Evolutionary conservation across 2,113 vertebrate species (phyloP).

Genomic region (Leptobrachium leishanense): DNA sequence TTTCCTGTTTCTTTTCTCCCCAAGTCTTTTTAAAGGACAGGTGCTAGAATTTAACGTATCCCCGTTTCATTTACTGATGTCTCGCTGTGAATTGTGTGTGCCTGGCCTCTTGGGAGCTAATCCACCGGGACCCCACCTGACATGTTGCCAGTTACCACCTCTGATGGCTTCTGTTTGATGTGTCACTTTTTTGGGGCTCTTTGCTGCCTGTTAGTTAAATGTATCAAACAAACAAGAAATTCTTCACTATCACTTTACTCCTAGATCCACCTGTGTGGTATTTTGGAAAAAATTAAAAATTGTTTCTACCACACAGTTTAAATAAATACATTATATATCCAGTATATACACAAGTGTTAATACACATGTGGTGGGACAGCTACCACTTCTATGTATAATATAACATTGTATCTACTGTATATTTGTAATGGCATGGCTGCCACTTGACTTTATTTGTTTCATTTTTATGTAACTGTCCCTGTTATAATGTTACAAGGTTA

Average conservation of each 20-base stretch:
- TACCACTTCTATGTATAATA: no score
- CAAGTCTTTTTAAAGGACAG: constrained; percentile 39
- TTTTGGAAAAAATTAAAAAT: no score
- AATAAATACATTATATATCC: background rate
- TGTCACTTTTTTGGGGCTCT: constrained; percentile 14
- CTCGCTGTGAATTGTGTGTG: constrained; percentile 42
- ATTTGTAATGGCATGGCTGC: no score
- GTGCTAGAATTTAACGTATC: constrained; percentile 39
- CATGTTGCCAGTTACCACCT: constrained; percentile 26
- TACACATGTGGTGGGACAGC: no score
- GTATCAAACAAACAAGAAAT: background rate
- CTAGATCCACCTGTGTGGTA: background rate
- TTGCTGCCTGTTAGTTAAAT: background rate
- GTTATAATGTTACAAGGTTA: no score
- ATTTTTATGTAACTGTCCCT: no score
- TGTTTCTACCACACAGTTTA: background rate
- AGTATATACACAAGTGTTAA: no score
- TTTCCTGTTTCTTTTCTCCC: constrained; percentile 36
- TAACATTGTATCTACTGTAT: no score
- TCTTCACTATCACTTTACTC: background rate
- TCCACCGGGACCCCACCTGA: constrained; percentile 25
- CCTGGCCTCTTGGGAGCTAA: constrained; percentile 12
- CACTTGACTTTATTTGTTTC: no score
- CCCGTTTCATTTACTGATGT: constrained; percentile 42
- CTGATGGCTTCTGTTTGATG: constrained; percentile 33